A percentile compares a stretch with the other conserved stretches of the same genome.
Conservation (phyloP, 92 coral and sea anemone genomes). For the Actinernus sp. region DNA sequence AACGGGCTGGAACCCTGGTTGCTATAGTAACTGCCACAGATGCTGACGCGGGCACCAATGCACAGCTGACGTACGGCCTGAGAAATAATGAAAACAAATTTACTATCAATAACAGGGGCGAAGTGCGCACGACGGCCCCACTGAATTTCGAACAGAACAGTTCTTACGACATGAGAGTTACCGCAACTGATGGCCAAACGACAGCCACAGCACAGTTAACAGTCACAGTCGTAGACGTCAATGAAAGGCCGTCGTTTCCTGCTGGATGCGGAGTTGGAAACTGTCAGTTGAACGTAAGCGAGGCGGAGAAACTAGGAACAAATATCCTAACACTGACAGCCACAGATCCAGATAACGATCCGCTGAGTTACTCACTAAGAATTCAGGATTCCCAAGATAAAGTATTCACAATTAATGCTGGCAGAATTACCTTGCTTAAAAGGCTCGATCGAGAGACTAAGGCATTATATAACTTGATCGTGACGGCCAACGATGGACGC, state of each 20-base stretch:
- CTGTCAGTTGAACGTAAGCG: conserved; percentile 61
- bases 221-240: conserved; percentile 61
- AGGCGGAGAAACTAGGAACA: conserved; percentile 31
- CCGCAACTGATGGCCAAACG: conserved; percentile 67
- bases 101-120: conserved; percentile 55
- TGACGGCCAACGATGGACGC: conserved; percentile 82
- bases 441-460: conserved; percentile 79
- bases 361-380: conserved; percentile 43
- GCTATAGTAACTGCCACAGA: conserved; percentile 75
- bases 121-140: conserved; percentile 39
- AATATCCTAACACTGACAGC: conserved; percentile 33
- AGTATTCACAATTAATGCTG: conserved; percentile 59
- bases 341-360: conserved; percentile 71
- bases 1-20: conserved; percentile 39
- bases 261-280: conserved; percentile 33
- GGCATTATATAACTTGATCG: conserved; percentile 58
- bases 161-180: conserved; percentile 57
- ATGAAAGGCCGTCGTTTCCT: conserved; percentile 73
- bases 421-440: conserved; percentile 39
- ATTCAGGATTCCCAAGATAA: conserved; percentile 52
- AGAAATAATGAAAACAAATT: conserved; percentile 31
- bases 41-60: conserved; percentile 51
- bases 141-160: conserved; percentile 67
- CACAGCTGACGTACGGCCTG: conserved; percentile 47
- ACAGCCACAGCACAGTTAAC: conserved; percentile 25